Evolutionary conservation across 2,888 invertebrate species (phyloP).

Genomic region (Aproaerema taeniolella): DNA sequence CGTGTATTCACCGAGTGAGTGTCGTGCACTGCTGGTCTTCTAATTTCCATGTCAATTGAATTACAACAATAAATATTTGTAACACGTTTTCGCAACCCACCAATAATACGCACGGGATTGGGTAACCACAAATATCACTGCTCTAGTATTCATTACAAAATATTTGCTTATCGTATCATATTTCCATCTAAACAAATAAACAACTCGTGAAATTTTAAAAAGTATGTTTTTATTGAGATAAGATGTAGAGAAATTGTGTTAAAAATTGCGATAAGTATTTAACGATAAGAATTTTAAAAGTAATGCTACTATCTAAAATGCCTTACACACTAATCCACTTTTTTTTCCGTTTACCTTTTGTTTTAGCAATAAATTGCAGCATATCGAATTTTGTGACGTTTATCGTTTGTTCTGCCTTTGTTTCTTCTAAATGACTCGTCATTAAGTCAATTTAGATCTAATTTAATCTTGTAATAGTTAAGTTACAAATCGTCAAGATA

Average conservation of each 20-base stretch:
- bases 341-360: not conserved
- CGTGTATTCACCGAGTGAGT: constrained; percentile 17
- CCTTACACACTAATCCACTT: not conserved
- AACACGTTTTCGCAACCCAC: constrained; percentile 42
- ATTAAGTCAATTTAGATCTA: constrained; percentile 16
- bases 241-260: constrained; percentile 64
- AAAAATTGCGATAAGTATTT: constrained; percentile 32
- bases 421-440: constrained; percentile 16
- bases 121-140: constrained; percentile 39
- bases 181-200: constrained; percentile 52
- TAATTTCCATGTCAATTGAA: constrained; percentile 48
- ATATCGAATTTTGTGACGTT: constrained; percentile 2
- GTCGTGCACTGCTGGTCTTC: constrained; percentile 25
- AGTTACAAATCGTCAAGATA: constrained; percentile 53
- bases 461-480: constrained; percentile 38
- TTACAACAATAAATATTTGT: constrained; percentile 35
- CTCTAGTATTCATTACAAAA: constrained; percentile 54
- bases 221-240: constrained; percentile 43
- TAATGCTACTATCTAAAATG: constrained; percentile 10
- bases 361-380: constrained; percentile 2
- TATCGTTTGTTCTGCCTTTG: constrained; percentile 14
- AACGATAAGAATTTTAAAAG: constrained; percentile 18
- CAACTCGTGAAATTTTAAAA: constrained; percentile 51
- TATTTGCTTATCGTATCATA: constrained; percentile 55
- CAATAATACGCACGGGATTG: constrained; percentile 36